Conservation (phyloP, 2,888 invertebrate genomes). For the Stenodera caucasica region DNA sequence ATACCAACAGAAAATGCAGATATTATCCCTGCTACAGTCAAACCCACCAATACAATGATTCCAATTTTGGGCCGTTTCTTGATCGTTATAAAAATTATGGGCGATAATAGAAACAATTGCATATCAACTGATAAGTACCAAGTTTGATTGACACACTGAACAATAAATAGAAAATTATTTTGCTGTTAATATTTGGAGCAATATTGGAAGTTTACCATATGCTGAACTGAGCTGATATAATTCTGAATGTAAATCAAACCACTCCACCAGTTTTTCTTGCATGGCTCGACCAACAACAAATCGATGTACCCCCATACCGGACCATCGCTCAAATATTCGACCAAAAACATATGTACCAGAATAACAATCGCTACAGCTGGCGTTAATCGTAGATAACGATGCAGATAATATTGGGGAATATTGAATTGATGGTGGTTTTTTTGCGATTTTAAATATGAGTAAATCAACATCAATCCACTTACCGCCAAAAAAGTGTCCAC, state of each 20-base stretch:
- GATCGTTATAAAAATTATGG: constrained; percentile 34
- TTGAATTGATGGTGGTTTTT: constrained; percentile 45
- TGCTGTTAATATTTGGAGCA: too few species aligned
- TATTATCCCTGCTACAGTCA: too few species aligned
- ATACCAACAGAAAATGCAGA: too few species aligned
- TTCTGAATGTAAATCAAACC: constrained; percentile 23
- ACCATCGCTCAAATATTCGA: constrained; percentile 53
- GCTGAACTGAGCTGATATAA: constrained; percentile 9
- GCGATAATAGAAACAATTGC: constrained; percentile 40
- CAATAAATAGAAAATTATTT: too few species aligned
- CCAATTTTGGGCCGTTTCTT: constrained; percentile 19
- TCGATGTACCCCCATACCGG: constrained; percentile 49
- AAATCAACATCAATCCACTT: constrained; percentile 61
- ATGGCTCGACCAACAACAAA: constrained; percentile 25
- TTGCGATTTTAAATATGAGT: constrained; percentile 47
- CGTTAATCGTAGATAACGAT: constrained; percentile 55
- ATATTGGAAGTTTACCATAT: too few species aligned
- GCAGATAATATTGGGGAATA: constrained; percentile 49
- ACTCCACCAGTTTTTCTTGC: constrained; percentile 36
- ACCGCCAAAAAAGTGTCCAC: constrained; percentile 67
- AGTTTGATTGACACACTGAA: constrained; percentile 40
- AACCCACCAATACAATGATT: constrained; percentile 13
- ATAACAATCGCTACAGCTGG: constrained; percentile 55
- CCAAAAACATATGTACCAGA: constrained; percentile 51
- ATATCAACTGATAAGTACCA: constrained; percentile 44